phyloP scores from a whole-genome alignment of 2,797 vertebrate species.

The Thripadectes ignobilis region DNA sequence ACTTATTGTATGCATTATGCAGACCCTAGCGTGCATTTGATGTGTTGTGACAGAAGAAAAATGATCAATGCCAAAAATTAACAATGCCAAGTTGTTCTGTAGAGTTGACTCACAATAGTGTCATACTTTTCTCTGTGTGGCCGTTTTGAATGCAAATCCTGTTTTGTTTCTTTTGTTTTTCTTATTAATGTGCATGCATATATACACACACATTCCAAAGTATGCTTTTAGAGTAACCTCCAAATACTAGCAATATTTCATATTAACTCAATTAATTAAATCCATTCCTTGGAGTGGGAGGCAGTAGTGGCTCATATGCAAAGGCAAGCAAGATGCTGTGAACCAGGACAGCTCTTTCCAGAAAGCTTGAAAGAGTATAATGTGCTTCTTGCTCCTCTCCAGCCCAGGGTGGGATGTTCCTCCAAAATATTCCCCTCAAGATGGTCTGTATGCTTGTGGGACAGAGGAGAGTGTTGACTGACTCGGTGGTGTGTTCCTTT shows the following conservation, averaged over 20 bases:
- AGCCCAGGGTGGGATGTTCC: accelerated
- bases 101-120: neutral
- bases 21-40: neutral
- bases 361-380: neutral
- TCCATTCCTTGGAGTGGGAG: accelerated
- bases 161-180: neutral
- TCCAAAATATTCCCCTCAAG: accelerated
- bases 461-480: neutral
- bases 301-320: neutral
- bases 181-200: neutral
- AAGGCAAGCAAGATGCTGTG: neutral
- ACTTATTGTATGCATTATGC: neutral
- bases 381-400: neutral
- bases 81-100: neutral
- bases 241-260: neutral
- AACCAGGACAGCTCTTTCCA: neutral
- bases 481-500: accelerated
- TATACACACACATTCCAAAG: neutral
- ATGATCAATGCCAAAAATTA: neutral
- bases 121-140: neutral
- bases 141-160: neutral
- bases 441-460: neutral
- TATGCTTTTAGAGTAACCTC: neutral
- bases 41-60: neutral
- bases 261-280: accelerated